Percentiles rank a stretch among this genome's conserved stretches.
Conservation (phyloP, 2,888 invertebrate genomes). For the Aelia acuminata region DNA sequence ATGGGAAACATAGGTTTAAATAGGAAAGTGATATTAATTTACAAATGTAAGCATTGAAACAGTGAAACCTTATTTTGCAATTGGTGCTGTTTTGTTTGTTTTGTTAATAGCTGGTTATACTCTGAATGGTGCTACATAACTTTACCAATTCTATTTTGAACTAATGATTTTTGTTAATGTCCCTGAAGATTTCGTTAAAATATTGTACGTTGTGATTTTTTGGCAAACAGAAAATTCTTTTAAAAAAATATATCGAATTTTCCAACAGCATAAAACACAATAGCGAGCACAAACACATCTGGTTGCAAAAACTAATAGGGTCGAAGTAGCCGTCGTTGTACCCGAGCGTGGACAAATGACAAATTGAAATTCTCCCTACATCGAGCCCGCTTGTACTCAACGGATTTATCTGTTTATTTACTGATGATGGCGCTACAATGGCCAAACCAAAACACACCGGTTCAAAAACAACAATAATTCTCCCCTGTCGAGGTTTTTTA, state of each 20-base stretch:
- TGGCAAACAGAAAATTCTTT: no score
- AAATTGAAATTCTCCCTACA: neutral
- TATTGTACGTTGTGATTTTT: no score
- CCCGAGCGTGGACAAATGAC: neutral
- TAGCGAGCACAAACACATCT: neutral
- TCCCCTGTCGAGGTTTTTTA: neutral
- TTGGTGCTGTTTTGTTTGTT: no score
- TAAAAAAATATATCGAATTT: neutral
- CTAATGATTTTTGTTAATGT: no score
- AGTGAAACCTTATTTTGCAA: no score
- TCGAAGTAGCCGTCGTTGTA: neutral
- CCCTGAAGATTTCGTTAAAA: no score
- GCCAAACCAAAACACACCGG: neutral
- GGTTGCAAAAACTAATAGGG: neutral
- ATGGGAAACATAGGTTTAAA: no score
- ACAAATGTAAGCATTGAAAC: no score
- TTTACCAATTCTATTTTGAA: no score
- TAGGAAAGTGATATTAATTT: no score
- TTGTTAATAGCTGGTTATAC: no score
- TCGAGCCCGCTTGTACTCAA: neutral
- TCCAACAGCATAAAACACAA: neutral
- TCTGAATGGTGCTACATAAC: no score
- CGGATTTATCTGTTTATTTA: slow-evolving; percentile 38
- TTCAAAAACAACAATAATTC: slow-evolving; percentile 7
- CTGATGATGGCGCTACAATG: neutral